phyloP scores from a whole-genome alignment of 2,797 vertebrate genomes.

The Eutrigla gurnardus region DNA sequence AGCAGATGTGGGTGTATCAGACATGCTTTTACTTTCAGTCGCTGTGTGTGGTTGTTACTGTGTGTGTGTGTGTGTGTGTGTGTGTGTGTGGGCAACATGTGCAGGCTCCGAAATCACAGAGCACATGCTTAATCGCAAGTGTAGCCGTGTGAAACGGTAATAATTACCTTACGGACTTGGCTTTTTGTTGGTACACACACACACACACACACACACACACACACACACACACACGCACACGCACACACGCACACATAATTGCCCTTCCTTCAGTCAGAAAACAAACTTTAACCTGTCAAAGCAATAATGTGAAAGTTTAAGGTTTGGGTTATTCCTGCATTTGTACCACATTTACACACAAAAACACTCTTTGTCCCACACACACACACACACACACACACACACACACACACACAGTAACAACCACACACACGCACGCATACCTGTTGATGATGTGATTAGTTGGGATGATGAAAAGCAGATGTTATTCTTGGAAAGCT shows the following conservation, averaged over 20 bases:
- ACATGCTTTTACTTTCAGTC: neutral
- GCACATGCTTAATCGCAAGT: slow-evolving; percentile 45
- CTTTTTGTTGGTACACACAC: slow-evolving; percentile 53
- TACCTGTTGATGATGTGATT: slow-evolving; percentile 64
- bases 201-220: slow-evolving; percentile 2
- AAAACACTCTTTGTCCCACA: too few relatives aligned
- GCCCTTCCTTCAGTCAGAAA: slow-evolving; percentile 30
- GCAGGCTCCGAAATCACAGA: slow-evolving; percentile 37
- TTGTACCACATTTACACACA: slow-evolving; percentile 40
- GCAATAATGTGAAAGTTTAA: slow-evolving; percentile 41
- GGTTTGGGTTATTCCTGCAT: slow-evolving; percentile 41
- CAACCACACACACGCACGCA: slow-evolving; percentile 3
- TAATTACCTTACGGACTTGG: slow-evolving; percentile 61
- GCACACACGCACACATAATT: neutral
- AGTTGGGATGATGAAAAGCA: slow-evolving; percentile 70
- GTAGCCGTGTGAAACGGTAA: slow-evolving; percentile 50
- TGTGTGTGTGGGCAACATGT: slow-evolving; percentile 15
- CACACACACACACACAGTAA: slow-evolving; percentile 16
- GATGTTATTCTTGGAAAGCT: slow-evolving; percentile 61
- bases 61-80: slow-evolving; percentile 13
- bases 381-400: slow-evolving; percentile 24
- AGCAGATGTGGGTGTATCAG: slow-evolving; percentile 42
- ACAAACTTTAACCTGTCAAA: slow-evolving; percentile 46
- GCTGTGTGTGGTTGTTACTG: slow-evolving; percentile 9
- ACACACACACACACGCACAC: neutral